Conservation (phyloP, 2,888 invertebrate genomes). For the Caradrina kadenii region DNA sequence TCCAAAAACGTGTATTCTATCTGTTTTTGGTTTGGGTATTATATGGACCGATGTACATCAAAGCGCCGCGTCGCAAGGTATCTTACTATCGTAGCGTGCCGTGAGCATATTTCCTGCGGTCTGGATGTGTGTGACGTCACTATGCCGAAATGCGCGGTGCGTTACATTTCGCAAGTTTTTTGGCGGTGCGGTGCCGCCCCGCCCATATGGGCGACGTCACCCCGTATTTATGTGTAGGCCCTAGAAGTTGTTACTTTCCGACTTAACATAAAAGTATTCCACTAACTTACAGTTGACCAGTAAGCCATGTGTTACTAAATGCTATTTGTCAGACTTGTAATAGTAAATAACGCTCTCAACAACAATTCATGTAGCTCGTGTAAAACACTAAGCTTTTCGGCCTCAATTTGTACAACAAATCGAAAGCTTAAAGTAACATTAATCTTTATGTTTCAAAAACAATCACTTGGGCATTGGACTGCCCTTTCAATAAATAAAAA, state of each 20-base stretch:
- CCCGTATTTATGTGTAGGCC: too few relatives aligned
- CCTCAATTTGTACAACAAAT: constrained; percentile 38
- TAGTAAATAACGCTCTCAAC: constrained; percentile 42
- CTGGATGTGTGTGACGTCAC: too few relatives aligned
- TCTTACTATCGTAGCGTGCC: not conserved
- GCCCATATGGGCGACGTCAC: too few relatives aligned
- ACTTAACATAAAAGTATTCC: too few relatives aligned
- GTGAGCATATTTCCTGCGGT: too few relatives aligned
- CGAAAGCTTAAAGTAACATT: constrained; percentile 49
- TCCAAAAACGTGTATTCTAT: not conserved
- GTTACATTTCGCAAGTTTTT: too few relatives aligned
- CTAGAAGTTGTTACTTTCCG: too few relatives aligned
- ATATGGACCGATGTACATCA: too few relatives aligned
- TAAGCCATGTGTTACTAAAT: constrained; percentile 22
- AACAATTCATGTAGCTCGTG: constrained; percentile 22
- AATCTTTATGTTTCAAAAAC: constrained; percentile 59
- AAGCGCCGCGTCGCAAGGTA: not conserved
- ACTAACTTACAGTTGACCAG: not conserved
- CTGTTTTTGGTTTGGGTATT: not conserved
- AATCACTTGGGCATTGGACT: constrained; percentile 37
- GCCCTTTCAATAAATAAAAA: constrained; percentile 49
- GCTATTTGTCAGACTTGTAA: constrained; percentile 19
- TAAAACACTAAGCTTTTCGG: constrained; percentile 33
- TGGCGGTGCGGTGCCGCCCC: too few relatives aligned
- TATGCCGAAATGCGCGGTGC: too few relatives aligned